Base-by-base conservation (phyloP, 2,113 vertebrate genomes). In the Aphelocoma coerulescens region DNA sequence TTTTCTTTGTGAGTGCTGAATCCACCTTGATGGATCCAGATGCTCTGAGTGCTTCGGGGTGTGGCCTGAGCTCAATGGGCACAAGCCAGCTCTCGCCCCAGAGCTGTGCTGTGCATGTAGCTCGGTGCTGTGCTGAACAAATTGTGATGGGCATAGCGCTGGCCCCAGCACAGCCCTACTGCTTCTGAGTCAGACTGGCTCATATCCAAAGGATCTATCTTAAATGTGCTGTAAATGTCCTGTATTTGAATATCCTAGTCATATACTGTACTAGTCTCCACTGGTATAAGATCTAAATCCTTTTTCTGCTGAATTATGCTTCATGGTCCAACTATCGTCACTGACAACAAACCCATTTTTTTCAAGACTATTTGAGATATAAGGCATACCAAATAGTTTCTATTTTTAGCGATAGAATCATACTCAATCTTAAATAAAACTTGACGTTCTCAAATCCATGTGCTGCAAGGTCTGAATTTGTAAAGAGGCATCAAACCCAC, bases 51-150 rank as follows among this genome's bases (percentile, higher is more conserved):
- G 68, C 67, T 44, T 32, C 4, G 7, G 21, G 10, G 8, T 37
- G 35, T 80, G 7, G 54, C 66, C 68, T 57, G 57, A 69, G 32
- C 16, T 58, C 2, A 3, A 10, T 26, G 35, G 35, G 16, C 9
- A 3, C n/a, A 51, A 72, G 35, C 22, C 3, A 1, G 33, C 39
- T 83, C 44, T 83, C 35, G 10, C 16, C 18, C 10, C 0, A 2
- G 35, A 51, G 58, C 43, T 23, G 8, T 21, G 8, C 52, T 7
- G 55, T 35, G 39, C 24, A 13, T 7, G 2, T 22, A 11, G 7
- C 35, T 18, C 0, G 0, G 16, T 1, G 2, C 44, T 59, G 58
- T 41, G 67, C 49, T 39, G 71, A 57, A 13, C 48, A 23, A 32
- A 28, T 37, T 0, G 0, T 39, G 30, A 12, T n/a, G 44, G 52